Percentiles rank a stretch among this genome's conserved stretches.
Evolutionary conservation across 2,113 vertebrate genomes (phyloP).

Genomic region (Zootoca vivipara): DNA sequence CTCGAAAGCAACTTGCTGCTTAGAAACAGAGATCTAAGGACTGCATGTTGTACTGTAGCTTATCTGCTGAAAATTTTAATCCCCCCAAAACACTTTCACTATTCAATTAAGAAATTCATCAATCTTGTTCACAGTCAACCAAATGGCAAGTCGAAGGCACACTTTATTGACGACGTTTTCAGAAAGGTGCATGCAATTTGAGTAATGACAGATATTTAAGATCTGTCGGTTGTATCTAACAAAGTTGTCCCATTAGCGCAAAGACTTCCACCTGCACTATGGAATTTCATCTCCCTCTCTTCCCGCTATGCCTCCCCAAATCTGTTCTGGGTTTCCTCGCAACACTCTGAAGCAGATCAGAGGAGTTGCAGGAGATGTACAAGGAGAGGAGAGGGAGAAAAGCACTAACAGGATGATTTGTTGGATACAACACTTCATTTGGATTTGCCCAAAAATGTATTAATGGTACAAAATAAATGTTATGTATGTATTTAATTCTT

Average conservation of each 20-base stretch:
- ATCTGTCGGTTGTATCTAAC: too few species aligned
- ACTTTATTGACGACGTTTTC: background rate
- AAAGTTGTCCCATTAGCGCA: too few species aligned
- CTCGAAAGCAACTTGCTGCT: conserved; percentile 25
- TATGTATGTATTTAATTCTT: background rate
- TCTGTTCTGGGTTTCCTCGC: too few species aligned
- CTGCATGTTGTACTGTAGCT: background rate
- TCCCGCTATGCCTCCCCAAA: too few species aligned
- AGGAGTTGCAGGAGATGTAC: too few species aligned
- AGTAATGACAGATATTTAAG: background rate
- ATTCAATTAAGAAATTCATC: background rate
- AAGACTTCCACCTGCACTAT: too few species aligned
- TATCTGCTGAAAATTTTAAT: background rate
- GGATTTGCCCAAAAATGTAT: background rate
- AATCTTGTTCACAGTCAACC: background rate
- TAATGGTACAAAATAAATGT: background rate
- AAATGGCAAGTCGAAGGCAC: background rate
- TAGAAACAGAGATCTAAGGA: background rate
- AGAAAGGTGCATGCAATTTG: background rate
- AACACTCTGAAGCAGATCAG: too few species aligned
- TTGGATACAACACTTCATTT: background rate
- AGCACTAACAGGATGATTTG: too few species aligned
- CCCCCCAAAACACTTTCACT: background rate
- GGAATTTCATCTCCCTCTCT: too few species aligned
- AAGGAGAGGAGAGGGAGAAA: too few species aligned